Evolutionary conservation across 2,113 vertebrate genomes (phyloP), one percentile per base, ranked within the genome.

Genomic region (Oncorhynchus masou): DNA sequence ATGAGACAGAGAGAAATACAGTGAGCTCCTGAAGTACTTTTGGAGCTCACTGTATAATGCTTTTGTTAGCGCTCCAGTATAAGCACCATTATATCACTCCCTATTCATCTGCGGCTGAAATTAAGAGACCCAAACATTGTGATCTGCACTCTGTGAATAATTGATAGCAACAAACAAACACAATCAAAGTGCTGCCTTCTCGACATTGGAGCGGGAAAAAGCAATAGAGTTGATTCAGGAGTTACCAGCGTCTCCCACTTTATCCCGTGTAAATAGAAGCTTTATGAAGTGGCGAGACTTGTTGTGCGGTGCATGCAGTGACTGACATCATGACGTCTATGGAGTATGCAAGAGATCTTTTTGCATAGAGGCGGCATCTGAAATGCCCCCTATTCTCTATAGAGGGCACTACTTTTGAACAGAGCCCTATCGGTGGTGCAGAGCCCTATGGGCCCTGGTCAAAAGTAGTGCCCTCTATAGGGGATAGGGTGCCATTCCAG

Each of bases 91-190:
- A 62, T 45, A 45, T 45, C 39, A 9, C 16, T 19, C 15, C 39
- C 19, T 16, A 24, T n/a, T 62, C 59, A 54, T 57, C n/a, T 24
- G 25, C 16, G 1, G 29, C 19, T 39, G 68, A 20, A 29, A 7
- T 71, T 2, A 71, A 71, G 22, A 54, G 49, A 27, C 6, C 13
- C 12, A 51, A 24, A 19, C 70, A 71, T 22, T 67, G 29, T 31
- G 13, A 68, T 69, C 67, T 68, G 6, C 45, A 78, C 25, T 6
- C 49, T 1, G 49, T 59, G 29, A 73, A 73, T 78, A 67, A 68
- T 75, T 54, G 49, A 68, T 57, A n/a, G 13, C 66, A 68, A 16
- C n/a, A 39, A 68, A 73, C 62, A 51, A 49, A 71, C 75, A 51
- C 69, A 25, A 51, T 71, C n/a, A 24, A 45, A 24, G 45, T 24